A percentile compares a stretch with the other conserved stretches of the same genome.
These are phyloP conservation scores for Amphibalanus amphitrite DNA, from an alignment of 1,140 invertebrate species.

Conservation along the genomic window DNA sequence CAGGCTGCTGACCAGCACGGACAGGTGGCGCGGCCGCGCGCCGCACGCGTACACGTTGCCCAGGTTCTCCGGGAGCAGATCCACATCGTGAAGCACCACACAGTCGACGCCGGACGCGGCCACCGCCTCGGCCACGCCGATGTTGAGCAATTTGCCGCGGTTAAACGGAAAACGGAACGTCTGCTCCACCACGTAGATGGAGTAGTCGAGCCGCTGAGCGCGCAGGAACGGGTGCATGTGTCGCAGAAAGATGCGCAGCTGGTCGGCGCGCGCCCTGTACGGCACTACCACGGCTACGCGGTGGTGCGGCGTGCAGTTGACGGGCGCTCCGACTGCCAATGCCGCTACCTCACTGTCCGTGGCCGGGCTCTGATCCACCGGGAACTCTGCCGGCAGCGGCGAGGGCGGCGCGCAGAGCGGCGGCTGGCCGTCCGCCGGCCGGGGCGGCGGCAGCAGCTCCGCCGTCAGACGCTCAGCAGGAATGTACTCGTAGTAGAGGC, in stretches of 20 bases:
- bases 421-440: no score
- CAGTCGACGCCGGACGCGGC: slow-evolving; percentile 45
- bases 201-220: slow-evolving; percentile 64
- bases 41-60: slow-evolving; percentile 67
- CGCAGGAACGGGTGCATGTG: slow-evolving; percentile 82
- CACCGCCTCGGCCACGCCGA: slow-evolving; percentile 61
- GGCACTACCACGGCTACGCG: slow-evolving; percentile 68
- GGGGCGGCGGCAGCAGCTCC: no score
- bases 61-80: slow-evolving; percentile 73
- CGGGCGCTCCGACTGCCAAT: slow-evolving; percentile 1
- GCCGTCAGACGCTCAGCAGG: no score
- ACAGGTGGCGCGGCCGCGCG: slow-evolving; percentile 76
- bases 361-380: no score
- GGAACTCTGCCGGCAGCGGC: no score
- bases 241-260: slow-evolving; percentile 60
- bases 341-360: slow-evolving; percentile 6
- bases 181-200: slow-evolving; percentile 84
- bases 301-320: slow-evolving; percentile 18
- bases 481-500: no score
- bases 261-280: slow-evolving; percentile 61
- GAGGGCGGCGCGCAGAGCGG: no score
- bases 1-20: slow-evolving; percentile 76
- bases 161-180: slow-evolving; percentile 61
- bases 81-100: slow-evolving; percentile 87
- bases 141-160: slow-evolving; percentile 81